Evolutionary conservation across 2,888 invertebrate genomes (phyloP).

Genomic region (Actias luna): DNA sequence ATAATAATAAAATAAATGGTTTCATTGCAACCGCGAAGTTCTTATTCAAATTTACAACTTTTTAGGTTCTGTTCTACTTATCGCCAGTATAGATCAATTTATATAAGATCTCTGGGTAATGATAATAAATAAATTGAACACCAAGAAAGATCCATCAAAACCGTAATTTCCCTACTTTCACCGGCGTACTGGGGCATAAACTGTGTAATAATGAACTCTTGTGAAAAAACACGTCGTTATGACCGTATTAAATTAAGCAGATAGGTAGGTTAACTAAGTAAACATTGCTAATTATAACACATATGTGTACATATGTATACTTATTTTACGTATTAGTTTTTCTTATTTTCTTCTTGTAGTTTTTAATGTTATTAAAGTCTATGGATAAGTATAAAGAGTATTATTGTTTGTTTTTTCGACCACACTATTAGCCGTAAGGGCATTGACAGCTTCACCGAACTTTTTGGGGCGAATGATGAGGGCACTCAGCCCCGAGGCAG

Average conservation of each 20-base stretch:
- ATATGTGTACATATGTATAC: no score
- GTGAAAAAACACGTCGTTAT: not conserved
- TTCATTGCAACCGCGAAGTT: not conserved
- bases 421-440: no score
- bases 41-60: not conserved
- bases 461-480: no score
- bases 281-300: not conserved
- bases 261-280: not conserved
- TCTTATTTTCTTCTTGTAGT: no score
- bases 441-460: no score
- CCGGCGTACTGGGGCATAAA: constrained; percentile 27
- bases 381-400: no score
- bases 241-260: not conserved
- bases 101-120: not conserved
- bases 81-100: not conserved
- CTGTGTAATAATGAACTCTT: constrained; percentile 21
- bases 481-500: no score
- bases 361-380: not conserved
- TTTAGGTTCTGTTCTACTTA: not conserved
- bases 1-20: not conserved
- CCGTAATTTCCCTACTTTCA: constrained; percentile 42
- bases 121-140: constrained; percentile 1
- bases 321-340: no score
- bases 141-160: constrained; percentile 24
- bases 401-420: no score